These are phyloP conservation scores for Brachyptera putata DNA, from an alignment of 2,888 invertebrate species.

Conservation along the genomic window DNA sequence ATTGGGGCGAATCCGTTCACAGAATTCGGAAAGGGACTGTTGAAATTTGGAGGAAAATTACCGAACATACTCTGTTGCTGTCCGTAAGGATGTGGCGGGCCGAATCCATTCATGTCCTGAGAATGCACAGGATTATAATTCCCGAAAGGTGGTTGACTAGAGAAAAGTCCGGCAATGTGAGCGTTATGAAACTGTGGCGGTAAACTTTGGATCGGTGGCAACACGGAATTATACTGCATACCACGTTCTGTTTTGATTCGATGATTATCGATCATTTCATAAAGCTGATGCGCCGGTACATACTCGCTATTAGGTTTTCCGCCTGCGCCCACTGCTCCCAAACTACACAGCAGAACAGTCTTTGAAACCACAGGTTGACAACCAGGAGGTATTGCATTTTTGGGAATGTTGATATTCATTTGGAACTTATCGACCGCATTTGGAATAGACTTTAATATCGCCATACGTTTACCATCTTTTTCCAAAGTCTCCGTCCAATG, in stretches of 20 bases:
- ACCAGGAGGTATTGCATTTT: neutral
- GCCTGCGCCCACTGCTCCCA: neutral
- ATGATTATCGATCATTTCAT: neutral
- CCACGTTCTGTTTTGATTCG: too few species aligned
- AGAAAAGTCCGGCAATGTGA: neutral
- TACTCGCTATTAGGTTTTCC: neutral
- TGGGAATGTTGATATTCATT: neutral
- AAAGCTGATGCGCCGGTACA: neutral
- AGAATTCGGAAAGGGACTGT: neutral
- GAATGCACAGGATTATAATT: neutral
- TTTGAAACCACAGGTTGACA: neutral
- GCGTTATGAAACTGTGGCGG: too few species aligned
- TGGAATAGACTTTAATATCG: slow-evolving; percentile 1
- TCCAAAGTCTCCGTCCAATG: neutral
- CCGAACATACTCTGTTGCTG: neutral
- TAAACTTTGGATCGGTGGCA: neutral
- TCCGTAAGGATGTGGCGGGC: neutral
- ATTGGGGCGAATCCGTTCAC: neutral
- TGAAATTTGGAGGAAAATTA: neutral
- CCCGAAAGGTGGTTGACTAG: neutral
- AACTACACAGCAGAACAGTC: neutral
- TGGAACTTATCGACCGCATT: neutral
- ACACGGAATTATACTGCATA: too few species aligned
- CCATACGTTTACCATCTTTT: neutral
- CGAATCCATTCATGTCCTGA: too few species aligned